Evolutionary conservation across 2,797 vertebrate species (phyloP).

Genomic region (Smutsia gigantea): DNA sequence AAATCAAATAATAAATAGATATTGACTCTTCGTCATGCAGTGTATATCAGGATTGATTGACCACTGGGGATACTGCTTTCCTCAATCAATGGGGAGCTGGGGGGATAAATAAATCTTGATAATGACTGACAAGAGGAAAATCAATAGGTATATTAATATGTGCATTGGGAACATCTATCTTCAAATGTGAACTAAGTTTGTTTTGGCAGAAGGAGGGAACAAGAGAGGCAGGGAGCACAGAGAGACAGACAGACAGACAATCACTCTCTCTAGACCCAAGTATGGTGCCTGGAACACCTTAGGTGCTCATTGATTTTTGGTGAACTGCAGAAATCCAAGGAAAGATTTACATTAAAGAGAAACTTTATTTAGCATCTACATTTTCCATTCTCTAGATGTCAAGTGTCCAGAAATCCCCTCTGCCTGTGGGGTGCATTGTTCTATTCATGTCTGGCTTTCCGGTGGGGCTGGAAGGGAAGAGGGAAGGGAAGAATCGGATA

Average conservation of each 20-base stretch:
- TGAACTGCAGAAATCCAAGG: neutral
- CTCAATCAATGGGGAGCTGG: constrained; percentile 82
- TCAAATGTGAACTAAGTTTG: constrained; percentile 32
- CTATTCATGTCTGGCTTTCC: neutral
- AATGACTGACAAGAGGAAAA: constrained; percentile 80
- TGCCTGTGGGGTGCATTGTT: accelerated
- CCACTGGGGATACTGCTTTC: constrained; percentile 79
- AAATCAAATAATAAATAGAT: constrained; percentile 88
- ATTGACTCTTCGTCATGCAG: constrained; percentile 84
- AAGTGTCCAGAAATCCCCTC: neutral
- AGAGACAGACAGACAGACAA: neutral
- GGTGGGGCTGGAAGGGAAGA: neutral
- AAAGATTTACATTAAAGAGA: neutral
- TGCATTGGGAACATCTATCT: constrained; percentile 71
- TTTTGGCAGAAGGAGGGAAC: neutral
- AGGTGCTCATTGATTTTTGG: accelerated
- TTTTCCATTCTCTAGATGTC: neutral
- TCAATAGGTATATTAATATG: constrained; percentile 84
- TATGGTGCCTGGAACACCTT: accelerated
- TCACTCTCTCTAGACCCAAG: neutral
- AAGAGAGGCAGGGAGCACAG: neutral
- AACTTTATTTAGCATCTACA: neutral
- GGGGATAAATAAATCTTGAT: constrained; percentile 87
- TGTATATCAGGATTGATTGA: constrained; percentile 86
- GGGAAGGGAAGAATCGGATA: neutral